A percentile compares a stretch with the other conserved stretches of the same genome.
Evolutionary conservation across 2,888 invertebrate genomes (phyloP).

Genomic region (Apamea monoglypha): DNA sequence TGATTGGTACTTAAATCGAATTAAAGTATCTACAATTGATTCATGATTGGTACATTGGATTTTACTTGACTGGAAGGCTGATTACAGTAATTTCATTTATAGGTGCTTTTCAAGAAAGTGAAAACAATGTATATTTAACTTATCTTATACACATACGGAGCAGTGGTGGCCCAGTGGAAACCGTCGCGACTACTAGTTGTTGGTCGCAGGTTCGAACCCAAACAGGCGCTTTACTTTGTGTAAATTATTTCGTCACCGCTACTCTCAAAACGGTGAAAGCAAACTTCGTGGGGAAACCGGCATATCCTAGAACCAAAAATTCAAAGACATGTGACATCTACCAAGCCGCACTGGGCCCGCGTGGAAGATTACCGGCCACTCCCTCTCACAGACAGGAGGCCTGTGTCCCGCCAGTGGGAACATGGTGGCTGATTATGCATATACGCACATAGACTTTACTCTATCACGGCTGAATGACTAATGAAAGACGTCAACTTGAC

Average conservation of each 20-base stretch:
- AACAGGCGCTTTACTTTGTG: too few relatives aligned
- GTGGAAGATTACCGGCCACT: not conserved
- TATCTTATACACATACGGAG: too few relatives aligned
- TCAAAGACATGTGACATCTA: not conserved
- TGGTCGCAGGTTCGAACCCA: too few relatives aligned
- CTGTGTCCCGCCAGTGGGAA: not conserved
- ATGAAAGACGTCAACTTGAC: not conserved
- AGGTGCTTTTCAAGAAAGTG: not conserved
- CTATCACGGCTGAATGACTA: not conserved
- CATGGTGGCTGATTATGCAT: not conserved
- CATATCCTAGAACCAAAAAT: not conserved
- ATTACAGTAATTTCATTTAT: not conserved
- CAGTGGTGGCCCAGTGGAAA: too few relatives aligned
- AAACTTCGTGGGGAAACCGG: not conserved
- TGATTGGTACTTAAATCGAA: conserved; percentile 34
- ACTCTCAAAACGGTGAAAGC: not conserved
- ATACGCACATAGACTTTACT: not conserved
- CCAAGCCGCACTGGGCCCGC: not conserved
- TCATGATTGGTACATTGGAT: not conserved
- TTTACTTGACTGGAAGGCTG: conserved; percentile 9
- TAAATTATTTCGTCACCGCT: too few relatives aligned
- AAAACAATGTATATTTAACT: not conserved
- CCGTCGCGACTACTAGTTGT: too few relatives aligned
- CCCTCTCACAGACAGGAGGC: not conserved
- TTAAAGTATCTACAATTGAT: conserved; percentile 21